phyloP scores from a whole-genome alignment of 92 coral and sea anemone species.

The Porites cylindrica region DNA sequence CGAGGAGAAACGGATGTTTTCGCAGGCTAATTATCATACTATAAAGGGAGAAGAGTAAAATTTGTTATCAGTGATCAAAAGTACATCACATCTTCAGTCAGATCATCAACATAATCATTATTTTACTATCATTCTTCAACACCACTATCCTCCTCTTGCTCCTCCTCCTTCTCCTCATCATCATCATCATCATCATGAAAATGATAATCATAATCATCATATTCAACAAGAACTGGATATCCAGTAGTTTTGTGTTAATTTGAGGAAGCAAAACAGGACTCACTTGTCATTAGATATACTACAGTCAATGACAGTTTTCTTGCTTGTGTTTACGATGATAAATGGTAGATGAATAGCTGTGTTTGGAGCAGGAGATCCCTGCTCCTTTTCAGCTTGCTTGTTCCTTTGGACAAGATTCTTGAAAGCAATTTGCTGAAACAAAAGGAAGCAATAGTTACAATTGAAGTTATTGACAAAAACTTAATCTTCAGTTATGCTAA shows the following conservation, averaged over 20 bases:
- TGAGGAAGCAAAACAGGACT: slow-evolving; percentile 30
- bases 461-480: not conserved
- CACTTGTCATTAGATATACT: slow-evolving; percentile 99
- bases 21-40: too few species aligned
- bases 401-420: slow-evolving; percentile 96
- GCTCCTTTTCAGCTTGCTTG: slow-evolving; percentile 85
- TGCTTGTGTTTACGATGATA: slow-evolving; percentile 99
- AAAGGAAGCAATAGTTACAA: not conserved
- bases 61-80: too few species aligned
- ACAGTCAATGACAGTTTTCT: slow-evolving; percentile 99
- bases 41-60: too few species aligned
- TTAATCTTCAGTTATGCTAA: too few species aligned
- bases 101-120: not conserved
- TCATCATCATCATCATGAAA: not conserved
- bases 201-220: not conserved
- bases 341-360: slow-evolving; percentile 98
- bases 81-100: too few species aligned
- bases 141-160: not conserved
- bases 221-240: too few species aligned
- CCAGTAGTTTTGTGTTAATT: too few species aligned
- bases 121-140: not conserved
- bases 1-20: too few species aligned
- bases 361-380: slow-evolving; percentile 92
- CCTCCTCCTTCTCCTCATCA: not conserved
- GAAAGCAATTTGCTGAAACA: slow-evolving; percentile 95